Base-by-base conservation (phyloP, 2,797 vertebrate species). In the Pipistrellus pygmaeus region DNA sequence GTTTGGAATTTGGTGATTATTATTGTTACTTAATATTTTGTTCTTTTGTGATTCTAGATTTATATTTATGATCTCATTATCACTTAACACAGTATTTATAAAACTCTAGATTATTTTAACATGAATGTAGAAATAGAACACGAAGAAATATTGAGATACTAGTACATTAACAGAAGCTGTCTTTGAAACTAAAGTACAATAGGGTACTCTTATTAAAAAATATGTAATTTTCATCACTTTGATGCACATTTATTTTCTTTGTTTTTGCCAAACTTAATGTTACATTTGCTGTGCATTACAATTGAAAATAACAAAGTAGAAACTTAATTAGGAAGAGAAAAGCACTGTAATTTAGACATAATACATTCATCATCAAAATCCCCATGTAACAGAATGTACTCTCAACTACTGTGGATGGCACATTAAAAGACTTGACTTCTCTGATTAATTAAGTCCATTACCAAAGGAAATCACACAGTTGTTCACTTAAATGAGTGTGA, bases 381-480 rank as follows among this genome's bases (percentile, higher is more conserved):
- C 69, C 35, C 12, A 12, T 76, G n/a, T 76, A 85, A 73, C 68
- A 88, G 75, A 92, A 71, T 55, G 88, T 73, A 80, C 27, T 96
- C 78, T 84, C 23, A 94, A 93, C 94, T 84, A 38, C 69, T 93
- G 44, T 94, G 72, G 88, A 81, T 97, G 53, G 66, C 62, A 90
- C 44, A 72, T 81, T 96, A 89, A 95, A 76, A 94, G 78, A 80
- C 77, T 95, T 68, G 78, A 30, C 8, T 93, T 85, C 46, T 95
- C 55, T 92, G 60, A 96, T 96, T 96, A 93, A 96, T 96, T 93
- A 97, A 96, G 48, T 57, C 95, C 93, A 73, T 95, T 93, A 96
- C 18, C 46, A 88, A 93, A 96, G 72, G 60, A 96, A 93, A 97
- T 96, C 80, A 91, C 69, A 77, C 81, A 97, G 69, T 92, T 95